A percentile compares a stretch with the other conserved stretches of the same genome.
Conservation (phyloP, 2,888 invertebrate genomes). For the Papilio elwesi region DNA sequence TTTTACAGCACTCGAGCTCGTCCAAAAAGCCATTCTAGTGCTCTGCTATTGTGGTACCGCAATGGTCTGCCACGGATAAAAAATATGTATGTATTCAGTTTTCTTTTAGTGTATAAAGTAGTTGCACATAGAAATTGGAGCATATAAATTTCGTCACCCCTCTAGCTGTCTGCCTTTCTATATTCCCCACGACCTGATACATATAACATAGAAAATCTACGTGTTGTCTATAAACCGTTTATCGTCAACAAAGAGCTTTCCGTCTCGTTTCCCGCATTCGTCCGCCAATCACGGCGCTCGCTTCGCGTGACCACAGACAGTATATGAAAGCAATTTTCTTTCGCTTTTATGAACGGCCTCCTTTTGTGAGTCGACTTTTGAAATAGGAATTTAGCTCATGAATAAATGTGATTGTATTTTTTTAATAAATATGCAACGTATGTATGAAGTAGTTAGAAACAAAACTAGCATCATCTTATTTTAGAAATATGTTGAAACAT, state of each 20-base stretch:
- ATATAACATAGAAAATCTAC: conserved; percentile 36
- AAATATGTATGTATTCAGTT: neutral
- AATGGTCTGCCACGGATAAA: no score
- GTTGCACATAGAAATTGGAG: neutral
- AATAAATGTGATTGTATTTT: conserved; percentile 6
- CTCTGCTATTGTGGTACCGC: no score
- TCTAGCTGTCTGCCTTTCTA: conserved; percentile 4
- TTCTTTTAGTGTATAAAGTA: neutral
- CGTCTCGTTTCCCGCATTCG: conserved; percentile 44
- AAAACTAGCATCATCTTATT: no score
- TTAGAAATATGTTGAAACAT: no score
- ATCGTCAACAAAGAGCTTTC: conserved; percentile 48
- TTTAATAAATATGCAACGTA: neutral
- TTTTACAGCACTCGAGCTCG: no score
- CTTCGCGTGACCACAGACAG: conserved; percentile 56
- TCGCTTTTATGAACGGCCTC: conserved; percentile 49
- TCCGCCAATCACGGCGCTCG: conserved; percentile 50
- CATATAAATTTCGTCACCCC: conserved; percentile 8
- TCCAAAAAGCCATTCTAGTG: no score
- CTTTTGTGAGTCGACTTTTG: conserved; percentile 42
- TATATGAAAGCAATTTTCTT: conserved; percentile 60
- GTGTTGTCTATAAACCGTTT: conserved; percentile 46
- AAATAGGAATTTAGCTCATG: conserved; percentile 34
- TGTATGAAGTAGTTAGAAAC: neutral
- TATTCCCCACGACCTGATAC: conserved; percentile 6